Evolutionary conservation across 2,797 vertebrate species (phyloP), one percentile per base, ranked within the genome.

Genomic region (Mustela erminea): DNA sequence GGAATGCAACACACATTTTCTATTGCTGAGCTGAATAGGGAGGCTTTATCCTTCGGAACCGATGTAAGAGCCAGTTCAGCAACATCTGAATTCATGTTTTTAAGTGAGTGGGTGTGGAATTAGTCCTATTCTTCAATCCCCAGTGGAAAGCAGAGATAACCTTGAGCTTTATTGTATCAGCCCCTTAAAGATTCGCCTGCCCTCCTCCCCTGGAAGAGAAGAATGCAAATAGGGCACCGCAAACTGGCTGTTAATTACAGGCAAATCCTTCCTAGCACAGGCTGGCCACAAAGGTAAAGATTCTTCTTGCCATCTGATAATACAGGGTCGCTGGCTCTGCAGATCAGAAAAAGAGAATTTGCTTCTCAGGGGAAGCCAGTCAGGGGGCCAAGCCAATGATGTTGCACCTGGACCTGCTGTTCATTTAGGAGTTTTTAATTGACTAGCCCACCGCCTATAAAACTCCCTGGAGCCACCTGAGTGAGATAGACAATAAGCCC

Each of bases 91-190:
- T 92, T 70, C 72, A 66, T 0, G 0, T 93, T 80, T 97, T 62
- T 83, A 92, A 96, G 83, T 60, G 54, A 92, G 35, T 95, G 46
- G 27, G 27, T 90, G 11, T 75, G 81, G 87, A 88, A 97, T 95
- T 95, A 96, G 62, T 82, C 41, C 72, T 90, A 56, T 92, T 97
- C 97, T 81, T 88, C 95, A 96, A 93, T 98, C 84, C 91, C 54
- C 52, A 49, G 95, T 92, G 92, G 92, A 87, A 97, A 72, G 85
- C 54, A 87, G 84, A 98, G 96, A 96, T 95, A 96, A 96, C 93
- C 49, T 74, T 25, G 29, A 85, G 38, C 89, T 96, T 94, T 94
- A 91, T 81, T 96, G 11, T 95, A 95, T 90, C 64, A 70, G 56
- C 4, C 90, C 93, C 81, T 93, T 94, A 84, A 87, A 92, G 46